A percentile compares a stretch with the other conserved stretches of the same genome.
These are phyloP conservation scores for Apoda limacodes DNA, from an alignment of 2,888 invertebrate species.

Conservation along the genomic window DNA sequence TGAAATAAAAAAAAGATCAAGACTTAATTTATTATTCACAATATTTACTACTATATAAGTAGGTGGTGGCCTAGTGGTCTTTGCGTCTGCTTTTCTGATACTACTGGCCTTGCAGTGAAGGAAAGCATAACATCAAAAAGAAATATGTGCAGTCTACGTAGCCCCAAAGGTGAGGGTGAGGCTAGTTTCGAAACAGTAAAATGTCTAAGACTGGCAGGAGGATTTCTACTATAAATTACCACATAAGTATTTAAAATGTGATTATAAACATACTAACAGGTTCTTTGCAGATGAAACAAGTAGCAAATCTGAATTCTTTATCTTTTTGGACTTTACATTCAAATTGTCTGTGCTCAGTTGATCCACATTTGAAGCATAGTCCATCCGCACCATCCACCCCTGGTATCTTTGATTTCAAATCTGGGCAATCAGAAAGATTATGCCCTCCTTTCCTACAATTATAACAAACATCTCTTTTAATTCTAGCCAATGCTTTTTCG, in stretches of 20 bases:
- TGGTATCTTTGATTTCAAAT: constrained; percentile 66
- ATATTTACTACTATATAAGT: no score
- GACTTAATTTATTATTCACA: no score
- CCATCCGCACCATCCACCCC: constrained; percentile 67
- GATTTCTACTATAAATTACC: background rate
- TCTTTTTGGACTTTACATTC: constrained; percentile 77
- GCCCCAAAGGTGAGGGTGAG: no score
- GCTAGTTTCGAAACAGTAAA: no score
- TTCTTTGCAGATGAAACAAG: constrained; percentile 90
- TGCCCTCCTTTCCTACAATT: constrained; percentile 85
- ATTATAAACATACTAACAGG: constrained; percentile 45
- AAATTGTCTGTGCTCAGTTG: constrained; percentile 85
- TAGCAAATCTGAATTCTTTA: constrained; percentile 82
- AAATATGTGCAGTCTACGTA: no score
- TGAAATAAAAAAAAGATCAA: no score
- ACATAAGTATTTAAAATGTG: background rate
- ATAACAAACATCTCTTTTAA: constrained; percentile 80
- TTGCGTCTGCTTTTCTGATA: no score
- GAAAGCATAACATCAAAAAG: no score
- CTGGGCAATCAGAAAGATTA: constrained; percentile 83
- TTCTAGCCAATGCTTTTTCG: constrained; percentile 76
- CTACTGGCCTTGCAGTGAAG: no score
- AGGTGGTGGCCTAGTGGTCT: no score
- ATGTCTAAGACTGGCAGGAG: no score
- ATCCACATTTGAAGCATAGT: constrained; percentile 91